Percentiles rank a stretch among this genome's conserved stretches.
phyloP scores from a whole-genome alignment of 2,797 vertebrate genomes.

The Myotis planiceps region DNA sequence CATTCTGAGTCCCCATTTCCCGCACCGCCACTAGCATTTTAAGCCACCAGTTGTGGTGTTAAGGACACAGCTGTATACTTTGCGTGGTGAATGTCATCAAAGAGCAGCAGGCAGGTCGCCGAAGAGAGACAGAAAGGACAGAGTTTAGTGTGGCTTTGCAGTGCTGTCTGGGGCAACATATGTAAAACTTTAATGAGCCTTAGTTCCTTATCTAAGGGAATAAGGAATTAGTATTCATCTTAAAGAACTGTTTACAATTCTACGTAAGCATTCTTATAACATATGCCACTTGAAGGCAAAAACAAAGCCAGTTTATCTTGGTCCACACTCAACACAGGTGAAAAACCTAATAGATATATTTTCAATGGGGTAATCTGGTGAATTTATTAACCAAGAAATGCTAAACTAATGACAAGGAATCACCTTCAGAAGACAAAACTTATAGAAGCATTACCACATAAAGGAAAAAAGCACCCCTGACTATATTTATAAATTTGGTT shows the following conservation, averaged over 20 bases:
- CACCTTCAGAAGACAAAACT: neutral
- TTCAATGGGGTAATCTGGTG: neutral
- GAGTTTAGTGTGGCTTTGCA: neutral
- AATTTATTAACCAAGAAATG: constrained; percentile 34
- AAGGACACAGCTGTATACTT: constrained; percentile 50
- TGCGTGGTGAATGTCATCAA: constrained; percentile 27
- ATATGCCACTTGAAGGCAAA: constrained; percentile 7
- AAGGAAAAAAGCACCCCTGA: neutral
- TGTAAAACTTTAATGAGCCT: constrained; percentile 52
- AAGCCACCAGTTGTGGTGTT: constrained; percentile 18
- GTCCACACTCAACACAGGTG: neutral
- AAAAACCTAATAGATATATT: neutral
- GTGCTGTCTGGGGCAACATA: neutral
- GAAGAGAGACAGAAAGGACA: neutral
- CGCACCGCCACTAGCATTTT: constrained; percentile 7
- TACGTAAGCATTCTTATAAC: constrained; percentile 20
- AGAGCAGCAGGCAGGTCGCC: neutral
- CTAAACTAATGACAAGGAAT: neutral
- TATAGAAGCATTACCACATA: neutral
- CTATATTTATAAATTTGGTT: neutral
- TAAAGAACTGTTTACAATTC: constrained; percentile 54
- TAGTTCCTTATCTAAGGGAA: constrained; percentile 21
- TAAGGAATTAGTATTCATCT: constrained; percentile 32
- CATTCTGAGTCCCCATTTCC: neutral
- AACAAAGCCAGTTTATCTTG: neutral